Percentiles rank a stretch among this genome's conserved stretches.
These are phyloP conservation scores for Leucopsar rothschildi DNA, from an alignment of 2,113 vertebrate genomes.

Conservation along the genomic window DNA sequence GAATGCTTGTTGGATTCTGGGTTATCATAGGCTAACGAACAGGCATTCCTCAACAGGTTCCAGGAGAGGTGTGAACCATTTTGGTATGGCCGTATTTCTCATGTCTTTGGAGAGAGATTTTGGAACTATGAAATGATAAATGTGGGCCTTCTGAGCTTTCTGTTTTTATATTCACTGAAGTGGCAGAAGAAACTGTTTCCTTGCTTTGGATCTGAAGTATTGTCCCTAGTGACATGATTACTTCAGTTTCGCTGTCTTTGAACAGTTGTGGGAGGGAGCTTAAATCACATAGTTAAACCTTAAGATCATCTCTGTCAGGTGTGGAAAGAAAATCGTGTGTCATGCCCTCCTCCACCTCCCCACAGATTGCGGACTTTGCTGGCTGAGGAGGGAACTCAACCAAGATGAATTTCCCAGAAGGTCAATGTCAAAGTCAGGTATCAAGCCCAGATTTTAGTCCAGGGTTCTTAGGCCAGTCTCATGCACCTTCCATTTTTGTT, in stretches of 20 bases:
- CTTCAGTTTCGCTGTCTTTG: neutral
- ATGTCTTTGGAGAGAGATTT: neutral
- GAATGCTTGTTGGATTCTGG: neutral
- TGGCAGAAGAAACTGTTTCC: neutral
- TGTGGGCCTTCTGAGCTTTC: neutral
- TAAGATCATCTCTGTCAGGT: neutral
- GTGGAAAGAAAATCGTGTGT: neutral
- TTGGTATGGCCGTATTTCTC: neutral
- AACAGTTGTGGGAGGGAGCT: neutral
- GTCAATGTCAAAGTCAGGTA: neutral
- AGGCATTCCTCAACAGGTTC: neutral
- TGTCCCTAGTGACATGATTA: neutral
- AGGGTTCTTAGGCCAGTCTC: neutral
- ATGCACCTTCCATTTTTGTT: neutral
- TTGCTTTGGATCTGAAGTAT: neutral
- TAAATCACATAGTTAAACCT: neutral
- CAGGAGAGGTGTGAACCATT: neutral
- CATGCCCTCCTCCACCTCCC: neutral
- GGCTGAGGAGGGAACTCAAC: neutral
- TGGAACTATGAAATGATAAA: neutral
- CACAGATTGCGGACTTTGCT: neutral
- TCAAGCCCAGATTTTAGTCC: neutral
- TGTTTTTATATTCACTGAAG: neutral
- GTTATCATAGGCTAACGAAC: neutral
- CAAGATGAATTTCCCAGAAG: neutral